These are phyloP conservation scores for Spisula solida DNA, from an alignment of 2,888 invertebrate species.

Conservation along the genomic window DNA sequence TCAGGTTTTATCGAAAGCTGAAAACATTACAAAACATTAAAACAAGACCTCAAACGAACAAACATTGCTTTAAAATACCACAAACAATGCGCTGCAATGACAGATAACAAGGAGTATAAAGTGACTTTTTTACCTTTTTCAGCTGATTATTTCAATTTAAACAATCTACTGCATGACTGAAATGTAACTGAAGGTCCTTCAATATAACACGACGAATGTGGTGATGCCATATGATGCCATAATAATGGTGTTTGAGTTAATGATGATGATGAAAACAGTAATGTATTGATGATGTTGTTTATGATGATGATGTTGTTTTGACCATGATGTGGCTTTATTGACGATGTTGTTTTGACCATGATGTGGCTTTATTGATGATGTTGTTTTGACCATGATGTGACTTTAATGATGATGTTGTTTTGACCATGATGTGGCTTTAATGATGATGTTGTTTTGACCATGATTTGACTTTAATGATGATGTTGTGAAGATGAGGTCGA, in stretches of 20 bases:
- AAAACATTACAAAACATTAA: neutral
- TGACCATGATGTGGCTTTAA: too few relatives aligned
- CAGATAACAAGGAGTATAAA: neutral
- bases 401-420: neutral
- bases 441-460: neutral
- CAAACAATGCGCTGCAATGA: neutral
- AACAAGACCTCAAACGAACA: neutral
- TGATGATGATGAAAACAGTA: neutral
- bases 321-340: neutral
- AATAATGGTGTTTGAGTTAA: neutral
- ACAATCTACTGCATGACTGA: neutral
- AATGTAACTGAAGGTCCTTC: neutral
- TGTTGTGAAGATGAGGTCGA: neutral
- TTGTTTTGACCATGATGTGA: too few relatives aligned
- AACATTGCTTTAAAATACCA: neutral
- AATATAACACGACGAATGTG: neutral
- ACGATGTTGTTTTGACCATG: too few relatives aligned
- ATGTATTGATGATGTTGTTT: neutral
- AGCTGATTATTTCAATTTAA: neutral
- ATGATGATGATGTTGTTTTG: neutral
- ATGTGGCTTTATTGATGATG: neutral
- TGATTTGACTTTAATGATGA: too few relatives aligned
- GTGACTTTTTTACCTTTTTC: constrained; percentile 19
- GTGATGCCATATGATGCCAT: neutral
- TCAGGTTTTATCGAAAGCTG: neutral